A percentile compares a stretch with the other conserved stretches of the same genome.
These are phyloP conservation scores for Euzophera pinguis DNA, from an alignment of 2,888 invertebrate species.

Conservation along the genomic window DNA sequence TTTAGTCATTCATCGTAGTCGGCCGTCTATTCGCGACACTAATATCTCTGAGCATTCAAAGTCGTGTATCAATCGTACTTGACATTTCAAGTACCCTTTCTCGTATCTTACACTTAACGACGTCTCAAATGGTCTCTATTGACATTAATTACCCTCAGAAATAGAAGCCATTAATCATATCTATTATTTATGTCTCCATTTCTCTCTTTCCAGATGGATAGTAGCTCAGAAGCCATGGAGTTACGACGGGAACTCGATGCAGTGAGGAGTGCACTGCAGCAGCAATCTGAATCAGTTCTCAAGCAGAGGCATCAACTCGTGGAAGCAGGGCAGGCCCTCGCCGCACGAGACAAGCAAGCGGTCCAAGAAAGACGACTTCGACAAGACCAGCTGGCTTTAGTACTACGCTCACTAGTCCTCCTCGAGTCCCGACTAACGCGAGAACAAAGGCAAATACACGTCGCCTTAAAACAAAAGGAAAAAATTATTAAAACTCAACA, in stretches of 20 bases:
- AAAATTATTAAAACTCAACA: constrained; percentile 85
- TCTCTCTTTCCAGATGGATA: constrained; percentile 82
- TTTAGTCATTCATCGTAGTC: constrained; percentile 33
- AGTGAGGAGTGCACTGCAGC: constrained; percentile 83
- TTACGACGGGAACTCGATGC: constrained; percentile 82
- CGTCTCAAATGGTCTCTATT: constrained; percentile 21
- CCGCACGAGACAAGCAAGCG: constrained; percentile 80
- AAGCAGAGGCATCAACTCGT: constrained; percentile 85
- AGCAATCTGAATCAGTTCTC: constrained; percentile 81
- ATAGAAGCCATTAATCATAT: constrained; percentile 16
- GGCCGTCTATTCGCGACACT: constrained; percentile 30
- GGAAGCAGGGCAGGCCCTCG: constrained; percentile 81
- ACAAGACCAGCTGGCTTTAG: constrained; percentile 85
- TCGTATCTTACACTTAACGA: constrained; percentile 29
- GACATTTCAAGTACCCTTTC: constrained; percentile 46
- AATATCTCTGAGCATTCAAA: constrained; percentile 27
- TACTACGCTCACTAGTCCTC: constrained; percentile 84
- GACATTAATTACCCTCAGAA: constrained; percentile 23
- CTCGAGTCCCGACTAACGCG: constrained; percentile 85
- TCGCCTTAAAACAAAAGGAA: constrained; percentile 85
- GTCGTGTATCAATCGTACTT: constrained; percentile 51
- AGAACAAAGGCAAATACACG: constrained; percentile 86
- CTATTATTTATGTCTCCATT: constrained; percentile 23
- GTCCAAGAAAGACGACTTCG: constrained; percentile 81
- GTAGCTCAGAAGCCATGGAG: constrained; percentile 80